These are phyloP conservation scores for Bembecia ichneumoniformis DNA, from an alignment of 2,888 invertebrate species.

Conservation along the genomic window DNA sequence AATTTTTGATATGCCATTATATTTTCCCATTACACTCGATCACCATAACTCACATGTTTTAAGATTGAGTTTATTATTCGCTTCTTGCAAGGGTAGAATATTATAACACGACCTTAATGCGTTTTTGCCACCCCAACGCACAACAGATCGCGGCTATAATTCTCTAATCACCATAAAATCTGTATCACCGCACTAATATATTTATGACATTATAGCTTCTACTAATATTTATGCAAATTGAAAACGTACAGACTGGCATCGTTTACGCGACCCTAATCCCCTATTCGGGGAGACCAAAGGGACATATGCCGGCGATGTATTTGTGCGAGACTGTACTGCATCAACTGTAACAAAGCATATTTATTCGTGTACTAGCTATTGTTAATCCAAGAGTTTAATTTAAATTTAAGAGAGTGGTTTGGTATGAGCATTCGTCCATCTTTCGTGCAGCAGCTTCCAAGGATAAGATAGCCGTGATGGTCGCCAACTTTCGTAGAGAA, in stretches of 20 bases:
- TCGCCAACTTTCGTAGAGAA: no score
- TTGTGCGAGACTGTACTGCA: background rate
- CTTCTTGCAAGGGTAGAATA: background rate
- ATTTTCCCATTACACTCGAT: conserved; percentile 26
- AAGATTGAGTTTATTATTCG: background rate
- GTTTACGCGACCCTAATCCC: conserved; percentile 61
- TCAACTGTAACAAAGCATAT: background rate
- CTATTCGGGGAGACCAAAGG: conserved; percentile 28
- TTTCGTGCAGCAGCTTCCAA: no score
- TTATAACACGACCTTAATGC: conserved; percentile 15
- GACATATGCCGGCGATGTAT: conserved; percentile 40
- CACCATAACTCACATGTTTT: conserved; percentile 17
- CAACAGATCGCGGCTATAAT: conserved; percentile 41
- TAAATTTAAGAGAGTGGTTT: no score
- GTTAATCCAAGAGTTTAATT: no score
- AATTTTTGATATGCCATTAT: conserved; percentile 5
- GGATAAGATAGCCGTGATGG: no score
- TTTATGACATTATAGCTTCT: conserved; percentile 64
- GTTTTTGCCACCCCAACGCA: conserved; percentile 38
- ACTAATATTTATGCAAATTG: conserved; percentile 73
- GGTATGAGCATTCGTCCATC: no score
- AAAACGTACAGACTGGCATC: conserved; percentile 64
- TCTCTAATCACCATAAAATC: conserved; percentile 71
- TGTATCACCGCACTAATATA: conserved; percentile 69
- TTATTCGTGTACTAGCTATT: no score